phyloP scores from a whole-genome alignment of 2,113 vertebrate species.

The Cariama cristata region DNA sequence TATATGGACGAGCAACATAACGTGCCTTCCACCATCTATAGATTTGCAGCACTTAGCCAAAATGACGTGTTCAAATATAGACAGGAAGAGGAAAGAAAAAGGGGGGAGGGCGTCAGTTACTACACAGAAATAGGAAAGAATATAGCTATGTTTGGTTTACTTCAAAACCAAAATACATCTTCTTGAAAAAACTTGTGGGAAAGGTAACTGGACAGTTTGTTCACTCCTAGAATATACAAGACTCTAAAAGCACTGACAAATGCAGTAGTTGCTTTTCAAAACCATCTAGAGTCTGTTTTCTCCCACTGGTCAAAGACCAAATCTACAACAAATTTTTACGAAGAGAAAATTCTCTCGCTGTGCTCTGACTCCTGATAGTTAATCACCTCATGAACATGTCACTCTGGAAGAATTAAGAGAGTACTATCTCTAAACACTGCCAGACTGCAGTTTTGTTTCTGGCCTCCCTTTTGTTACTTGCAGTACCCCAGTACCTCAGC shows the following conservation, averaged over 20 bases:
- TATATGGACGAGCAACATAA: fast-evolving
- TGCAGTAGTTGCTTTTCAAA: neutral
- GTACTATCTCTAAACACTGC: neutral
- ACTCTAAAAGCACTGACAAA: neutral
- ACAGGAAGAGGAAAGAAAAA: neutral
- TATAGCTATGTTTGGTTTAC: fast-evolving
- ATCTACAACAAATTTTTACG: neutral
- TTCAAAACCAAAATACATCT: neutral
- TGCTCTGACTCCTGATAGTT: neutral
- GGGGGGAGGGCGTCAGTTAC: neutral
- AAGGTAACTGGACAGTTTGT: neutral
- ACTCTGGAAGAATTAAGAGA: neutral
- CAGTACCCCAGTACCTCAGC: neutral
- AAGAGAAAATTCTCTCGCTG: neutral
- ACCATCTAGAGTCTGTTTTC: neutral
- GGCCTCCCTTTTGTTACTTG: neutral
- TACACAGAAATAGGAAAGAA: neutral
- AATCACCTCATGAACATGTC: neutral
- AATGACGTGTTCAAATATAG: fast-evolving
- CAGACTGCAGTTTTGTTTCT: neutral
- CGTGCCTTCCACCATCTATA: fast-evolving
- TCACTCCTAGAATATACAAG: too few species aligned
- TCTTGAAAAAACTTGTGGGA: too few species aligned
- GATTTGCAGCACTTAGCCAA: neutral
- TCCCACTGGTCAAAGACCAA: fast-evolving